Base-by-base conservation (phyloP, 1,140 invertebrate genomes). In the Mamestra configurata region DNA sequence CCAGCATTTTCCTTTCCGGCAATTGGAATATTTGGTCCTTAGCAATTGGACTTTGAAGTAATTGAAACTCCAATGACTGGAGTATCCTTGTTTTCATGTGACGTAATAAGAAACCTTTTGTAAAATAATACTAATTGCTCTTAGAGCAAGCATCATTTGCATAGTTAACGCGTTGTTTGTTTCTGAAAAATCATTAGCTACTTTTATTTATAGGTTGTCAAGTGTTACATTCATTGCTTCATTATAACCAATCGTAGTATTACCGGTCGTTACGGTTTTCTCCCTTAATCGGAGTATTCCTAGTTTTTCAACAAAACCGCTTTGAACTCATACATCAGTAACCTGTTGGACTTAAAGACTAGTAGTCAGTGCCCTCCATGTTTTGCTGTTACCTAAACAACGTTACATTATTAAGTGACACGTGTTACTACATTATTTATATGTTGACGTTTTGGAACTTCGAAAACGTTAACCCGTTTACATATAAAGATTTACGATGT, bases 391-490 rank as follows among this genome's bases (percentile, higher is more conserved):
- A 64, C 59, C 27, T 20, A 64, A 64, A 37, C 31, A 37, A 20
- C 5, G 15, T 27, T 71, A 51, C 49, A 51, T 68, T 68, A 68
- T 68, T 46, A 15, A 22, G 37, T 68, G 43, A 24, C 20, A 71
- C 6, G 22, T 71, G 20, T 51, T 49, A 35, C 24, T 49, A 35
- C 24, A 22, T 71, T 71, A 51, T 37, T 64, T 64, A 37, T 37
- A 8, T 64, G 35, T 37, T 68, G n/a, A 22, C 35, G 7, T 68
- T 64, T 40, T 66, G 35, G 61, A 40, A 43, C 37, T 40, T 55
- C 18, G 59, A 46, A 49, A 64, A 18, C 59, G 18, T 40, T 40
- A 66, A 43, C 61, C 37, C 20, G 31, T 66, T 40, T 10, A 64
- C 15, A 64, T 18, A 64, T 4, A 31, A 18, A 37, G 18, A 37